These are phyloP conservation scores for Phalacrocorax aristotelis DNA, from an alignment of 2,113 vertebrate genomes.

Conservation along the genomic window DNA sequence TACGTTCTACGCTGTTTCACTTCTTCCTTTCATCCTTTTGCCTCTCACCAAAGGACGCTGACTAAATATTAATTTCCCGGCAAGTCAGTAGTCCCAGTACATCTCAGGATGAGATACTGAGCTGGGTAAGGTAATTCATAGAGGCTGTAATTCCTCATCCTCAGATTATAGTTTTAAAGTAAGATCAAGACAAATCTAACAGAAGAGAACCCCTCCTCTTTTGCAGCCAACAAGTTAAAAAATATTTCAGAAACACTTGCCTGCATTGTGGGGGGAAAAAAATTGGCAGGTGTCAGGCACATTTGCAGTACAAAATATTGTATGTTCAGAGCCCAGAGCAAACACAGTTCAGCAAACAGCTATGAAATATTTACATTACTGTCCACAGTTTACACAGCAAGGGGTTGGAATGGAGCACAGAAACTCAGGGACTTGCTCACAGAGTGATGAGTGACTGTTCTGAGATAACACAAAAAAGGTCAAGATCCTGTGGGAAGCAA, in stretches of 20 bases:
- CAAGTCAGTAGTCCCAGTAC: not conserved
- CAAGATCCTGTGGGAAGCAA: not conserved
- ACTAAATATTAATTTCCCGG: not conserved
- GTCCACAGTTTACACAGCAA: not conserved
- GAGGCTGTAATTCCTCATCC: not conserved
- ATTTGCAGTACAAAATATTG: not conserved
- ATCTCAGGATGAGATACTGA: not conserved
- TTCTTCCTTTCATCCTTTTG: not conserved
- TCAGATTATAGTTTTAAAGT: not conserved
- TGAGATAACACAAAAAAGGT: not conserved
- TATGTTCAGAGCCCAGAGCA: not conserved
- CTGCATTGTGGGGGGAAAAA: not conserved
- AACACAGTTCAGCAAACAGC: not conserved
- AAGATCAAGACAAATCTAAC: not conserved
- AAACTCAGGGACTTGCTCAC: not conserved
- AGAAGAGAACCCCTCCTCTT: not conserved
- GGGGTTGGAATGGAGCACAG: not conserved
- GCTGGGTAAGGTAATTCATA: not conserved
- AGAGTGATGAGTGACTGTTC: not conserved
- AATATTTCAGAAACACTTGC: not conserved
- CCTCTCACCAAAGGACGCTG: not conserved
- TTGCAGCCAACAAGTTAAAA: not conserved
- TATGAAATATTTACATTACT: not conserved
- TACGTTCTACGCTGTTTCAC: not conserved
- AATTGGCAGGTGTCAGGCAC: not conserved